Evolutionary conservation across 1,140 invertebrate species (phyloP), one percentile per base, ranked within the genome.

Genomic region (Drosophila asahinai): DNA sequence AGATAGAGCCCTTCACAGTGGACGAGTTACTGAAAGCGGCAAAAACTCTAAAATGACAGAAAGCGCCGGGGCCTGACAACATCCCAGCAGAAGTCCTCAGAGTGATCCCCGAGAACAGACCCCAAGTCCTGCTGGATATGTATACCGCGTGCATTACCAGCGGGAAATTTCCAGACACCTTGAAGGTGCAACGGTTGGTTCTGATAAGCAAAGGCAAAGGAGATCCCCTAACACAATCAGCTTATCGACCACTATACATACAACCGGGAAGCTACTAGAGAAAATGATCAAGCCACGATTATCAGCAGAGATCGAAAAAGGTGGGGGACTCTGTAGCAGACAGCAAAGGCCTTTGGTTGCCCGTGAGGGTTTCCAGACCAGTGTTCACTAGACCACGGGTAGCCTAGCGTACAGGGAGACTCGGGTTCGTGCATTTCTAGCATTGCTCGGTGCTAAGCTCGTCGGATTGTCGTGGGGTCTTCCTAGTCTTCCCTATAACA

Each of bases 231-330:
- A 40, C 8, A 4, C 36, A 19, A n/a, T 58, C 55, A 27, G 55
- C 36, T 58, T 58, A 42, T n/a, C 55, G 55, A 58, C 19, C 19
- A 25, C 36, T 45, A 12, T 38, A 36, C 19, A 57, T 14, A n/a
- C 15, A 25, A 17, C 22, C 11, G 22, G 38, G 2, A 59, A 58
- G 7, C 57, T 59, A 17, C 11, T 57, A 22, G 19, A 40, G 17
- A 12, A 47, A 47, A 3, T 17, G 2, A 17, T 45, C n/a, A 45
- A 45, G 43, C n/a, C 8, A 17, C 43, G n/a, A 17, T 4, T 45
- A 45, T 11, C 43, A 45, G n/a, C 17, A 45, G 43, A 8, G 43
- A 45, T 45, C n/a, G 43, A 45, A 45, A 45, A 8, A 45, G 9
- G 8, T 0, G 43, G 17, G 3, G n/a, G n/a, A n/a, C n/a, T n/a